Conservation (phyloP, 2,888 invertebrate species). For the Melieria omissa region DNA sequence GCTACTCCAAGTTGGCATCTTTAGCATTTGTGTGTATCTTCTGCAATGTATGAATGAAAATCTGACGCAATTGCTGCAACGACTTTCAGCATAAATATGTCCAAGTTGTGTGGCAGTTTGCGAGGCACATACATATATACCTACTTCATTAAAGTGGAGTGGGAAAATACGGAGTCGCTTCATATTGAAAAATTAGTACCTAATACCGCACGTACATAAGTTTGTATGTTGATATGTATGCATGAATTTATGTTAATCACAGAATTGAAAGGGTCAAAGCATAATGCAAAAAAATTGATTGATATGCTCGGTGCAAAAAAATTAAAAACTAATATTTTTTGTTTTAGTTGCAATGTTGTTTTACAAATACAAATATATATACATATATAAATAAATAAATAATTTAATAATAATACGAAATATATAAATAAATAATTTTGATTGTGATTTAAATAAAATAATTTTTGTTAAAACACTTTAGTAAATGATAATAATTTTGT, state of each 20-base stretch:
- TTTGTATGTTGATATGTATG: background rate
- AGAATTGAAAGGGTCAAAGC: background rate
- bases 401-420: background rate
- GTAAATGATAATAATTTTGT: too few relatives aligned
- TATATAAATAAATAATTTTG: too few relatives aligned
- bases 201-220: background rate
- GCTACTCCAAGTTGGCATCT: too few relatives aligned
- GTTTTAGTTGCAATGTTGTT: too few relatives aligned
- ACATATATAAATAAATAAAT: background rate
- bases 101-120: background rate
- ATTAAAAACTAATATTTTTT: too few relatives aligned
- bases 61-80: slow-evolving; percentile 24
- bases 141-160: too few relatives aligned
- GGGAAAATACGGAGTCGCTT: background rate
- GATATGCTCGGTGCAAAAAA: too few relatives aligned
- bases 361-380: background rate
- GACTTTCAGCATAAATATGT: slow-evolving; percentile 1
- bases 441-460: too few relatives aligned
- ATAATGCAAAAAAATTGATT: background rate
- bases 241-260: background rate
- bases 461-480: too few relatives aligned
- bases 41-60: slow-evolving; percentile 3
- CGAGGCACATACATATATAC: background rate
- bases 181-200: background rate
- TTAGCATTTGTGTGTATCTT: too few relatives aligned